Evolutionary conservation across 2,113 vertebrate species (phyloP).

Genomic region (Aythya baeri): DNA sequence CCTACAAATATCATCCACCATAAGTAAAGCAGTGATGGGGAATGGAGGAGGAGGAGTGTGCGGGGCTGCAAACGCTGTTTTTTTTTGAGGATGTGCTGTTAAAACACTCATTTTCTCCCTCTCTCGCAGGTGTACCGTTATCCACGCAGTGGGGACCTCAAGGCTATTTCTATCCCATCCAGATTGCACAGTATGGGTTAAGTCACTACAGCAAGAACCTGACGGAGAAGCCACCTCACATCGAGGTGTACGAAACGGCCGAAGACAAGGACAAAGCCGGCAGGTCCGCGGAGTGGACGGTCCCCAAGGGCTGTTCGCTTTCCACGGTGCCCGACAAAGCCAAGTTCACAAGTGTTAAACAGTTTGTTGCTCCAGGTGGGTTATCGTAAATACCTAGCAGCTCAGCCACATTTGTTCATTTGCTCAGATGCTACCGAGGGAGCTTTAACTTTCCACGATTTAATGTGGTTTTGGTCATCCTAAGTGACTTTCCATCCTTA

Average conservation of each 20-base stretch:
- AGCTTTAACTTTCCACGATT: neutral
- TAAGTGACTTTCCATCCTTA: fast-evolving
- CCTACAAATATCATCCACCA: neutral
- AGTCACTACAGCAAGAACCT: slow-evolving; percentile 99
- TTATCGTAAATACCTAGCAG: neutral
- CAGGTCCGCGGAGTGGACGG: slow-evolving; percentile 77
- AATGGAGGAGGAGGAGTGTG: fast-evolving
- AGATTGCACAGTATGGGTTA: slow-evolving; percentile 97
- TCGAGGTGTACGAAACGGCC: slow-evolving; percentile 90
- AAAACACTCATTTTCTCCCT: neutral
- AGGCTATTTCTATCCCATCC: slow-evolving; percentile 99
- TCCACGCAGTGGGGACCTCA: slow-evolving; percentile 99
- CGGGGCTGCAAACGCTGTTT: neutral
- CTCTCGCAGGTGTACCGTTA: slow-evolving; percentile 87
- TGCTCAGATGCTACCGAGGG: neutral
- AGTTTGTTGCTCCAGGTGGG: slow-evolving; percentile 90
- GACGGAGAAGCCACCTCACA: slow-evolving; percentile 89
- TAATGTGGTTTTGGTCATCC: neutral
- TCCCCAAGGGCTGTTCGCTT: slow-evolving; percentile 88
- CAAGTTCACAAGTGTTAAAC: slow-evolving; percentile 83
- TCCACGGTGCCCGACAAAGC: slow-evolving; percentile 82
- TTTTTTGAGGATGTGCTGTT: neutral
- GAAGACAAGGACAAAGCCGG: slow-evolving; percentile 80
- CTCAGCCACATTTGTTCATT: neutral
- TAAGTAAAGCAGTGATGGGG: neutral